Evolutionary conservation across 2,113 vertebrate species (phyloP).

Genomic region (Crotalus horridus): DNA sequence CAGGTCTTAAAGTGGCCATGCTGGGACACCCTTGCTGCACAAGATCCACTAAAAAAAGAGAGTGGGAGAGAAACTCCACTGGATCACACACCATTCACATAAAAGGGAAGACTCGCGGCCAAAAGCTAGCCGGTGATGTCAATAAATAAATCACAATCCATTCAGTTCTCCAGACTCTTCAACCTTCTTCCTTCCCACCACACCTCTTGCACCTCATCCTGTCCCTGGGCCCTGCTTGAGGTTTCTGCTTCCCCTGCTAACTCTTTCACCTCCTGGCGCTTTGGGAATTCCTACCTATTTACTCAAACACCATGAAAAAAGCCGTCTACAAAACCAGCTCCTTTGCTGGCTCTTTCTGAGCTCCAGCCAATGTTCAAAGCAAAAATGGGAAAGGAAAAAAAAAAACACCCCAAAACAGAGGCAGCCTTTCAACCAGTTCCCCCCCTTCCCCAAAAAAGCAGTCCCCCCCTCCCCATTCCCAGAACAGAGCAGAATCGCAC

Average conservation of each 20-base stretch:
- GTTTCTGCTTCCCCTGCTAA: not conserved
- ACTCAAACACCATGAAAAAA: not conserved
- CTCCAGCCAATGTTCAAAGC: not conserved
- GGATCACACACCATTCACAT: not conserved
- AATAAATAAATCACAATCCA: not conserved
- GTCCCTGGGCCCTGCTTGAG: not conserved
- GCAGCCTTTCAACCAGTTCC: not conserved
- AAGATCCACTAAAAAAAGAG: not conserved
- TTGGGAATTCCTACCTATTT: not conserved
- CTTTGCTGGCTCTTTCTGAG: not conserved
- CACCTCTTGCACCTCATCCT: not conserved
- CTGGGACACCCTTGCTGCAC: not conserved
- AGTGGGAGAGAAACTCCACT: not conserved
- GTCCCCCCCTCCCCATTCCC: not conserved
- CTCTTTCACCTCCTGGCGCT: not conserved
- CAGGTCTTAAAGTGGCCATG: not conserved
- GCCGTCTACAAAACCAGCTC: not conserved
- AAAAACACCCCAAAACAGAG: not conserved
- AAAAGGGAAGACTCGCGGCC: not conserved
- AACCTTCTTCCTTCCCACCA: not conserved
- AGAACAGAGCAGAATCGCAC: not conserved
- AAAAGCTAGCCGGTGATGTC: not conserved
- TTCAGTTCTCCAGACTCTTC: not conserved
- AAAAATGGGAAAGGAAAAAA: rapidly evolving
- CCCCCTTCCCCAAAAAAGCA: not conserved